Base-by-base conservation (phyloP, 1,140 invertebrate genomes). In the Trichogramma pretiosum region DNA sequence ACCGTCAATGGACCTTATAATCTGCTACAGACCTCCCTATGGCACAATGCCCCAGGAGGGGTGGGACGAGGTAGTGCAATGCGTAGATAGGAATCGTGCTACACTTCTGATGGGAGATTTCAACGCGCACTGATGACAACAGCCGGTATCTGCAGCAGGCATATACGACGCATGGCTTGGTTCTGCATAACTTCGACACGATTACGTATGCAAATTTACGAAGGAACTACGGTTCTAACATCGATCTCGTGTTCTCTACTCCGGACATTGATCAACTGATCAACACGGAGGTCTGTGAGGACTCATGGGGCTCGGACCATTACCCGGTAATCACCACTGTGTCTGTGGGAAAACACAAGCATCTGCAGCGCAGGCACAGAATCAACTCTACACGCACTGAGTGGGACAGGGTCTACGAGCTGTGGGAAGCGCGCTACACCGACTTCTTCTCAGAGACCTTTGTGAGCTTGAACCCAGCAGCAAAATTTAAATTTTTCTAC, bases 21-120 rank as follows among this genome's bases (percentile, higher is more conserved):
- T 28, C 2, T 36, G 43, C 16, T 46, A 46, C 14, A 36, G 24
- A 46, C 2, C 43, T 18, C 34, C 33, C 14, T 16, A 18, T 11
- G 18, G 14, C 14, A 37, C 10, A 14, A 10, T 36, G 1, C 17
- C n/a, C 2, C 22, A 36, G 28, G n/a, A 33, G 14, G 13, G 37
- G 11, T 46, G 43, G 43, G 9, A 36, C 13, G 19, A 10, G 13
- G 37, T 46, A 2, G 3, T 46, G 18, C 2, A 9, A 17, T 36
- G 37, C 28, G 14, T 37, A 8, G 19, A 24, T 21, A 36, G 11
- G 5, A 46, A 22, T 10, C 1, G n/a, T 11, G 2, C 32, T 3
- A 36, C 2, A 1, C 11, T 46, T 17, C 11, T 46, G 14, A 14
- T 46, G 10, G 43, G 34, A 2, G 34, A 46, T 26, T 46, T 46